A percentile compares a stretch with the other conserved stretches of the same genome.
Evolutionary conservation across 2,113 vertebrate genomes (phyloP).

Genomic region (Lamprotornis superbus): DNA sequence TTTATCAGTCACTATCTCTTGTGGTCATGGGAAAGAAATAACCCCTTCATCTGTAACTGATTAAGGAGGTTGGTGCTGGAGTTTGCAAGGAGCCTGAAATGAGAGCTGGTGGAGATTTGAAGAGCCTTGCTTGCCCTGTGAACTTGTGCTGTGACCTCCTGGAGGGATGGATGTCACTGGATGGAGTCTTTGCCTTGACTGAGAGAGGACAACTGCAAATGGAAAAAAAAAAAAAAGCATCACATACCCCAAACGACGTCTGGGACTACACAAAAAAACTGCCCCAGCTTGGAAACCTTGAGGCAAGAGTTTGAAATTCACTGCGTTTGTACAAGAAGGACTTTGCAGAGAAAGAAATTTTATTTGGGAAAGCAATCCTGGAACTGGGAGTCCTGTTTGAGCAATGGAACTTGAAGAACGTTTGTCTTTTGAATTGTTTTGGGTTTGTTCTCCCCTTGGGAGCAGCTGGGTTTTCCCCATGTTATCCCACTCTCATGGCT

Average conservation of each 20-base stretch:
- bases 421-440: background rate
- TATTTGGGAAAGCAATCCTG: background rate
- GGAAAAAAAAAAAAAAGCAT: background rate
- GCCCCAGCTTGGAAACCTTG: background rate
- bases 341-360: background rate
- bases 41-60: slow-evolving; percentile 34
- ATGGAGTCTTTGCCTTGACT: background rate
- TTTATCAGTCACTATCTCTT: background rate
- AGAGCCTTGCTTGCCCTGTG: background rate
- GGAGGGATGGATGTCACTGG: background rate
- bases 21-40: slow-evolving; percentile 30
- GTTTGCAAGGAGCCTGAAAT: slow-evolving; percentile 3
- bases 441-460: background rate
- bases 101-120: background rate
- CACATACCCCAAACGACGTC: background rate
- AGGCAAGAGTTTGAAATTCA: background rate
- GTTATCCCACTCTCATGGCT: background rate
- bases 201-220: background rate
- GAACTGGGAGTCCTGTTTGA: background rate
- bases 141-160: background rate
- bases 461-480: background rate
- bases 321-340: accelerated
- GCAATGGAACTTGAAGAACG: background rate
- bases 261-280: background rate
- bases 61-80: slow-evolving; percentile 20